phyloP scores from a whole-genome alignment of 2,797 vertebrate genomes.

The Xenops minutus region DNA sequence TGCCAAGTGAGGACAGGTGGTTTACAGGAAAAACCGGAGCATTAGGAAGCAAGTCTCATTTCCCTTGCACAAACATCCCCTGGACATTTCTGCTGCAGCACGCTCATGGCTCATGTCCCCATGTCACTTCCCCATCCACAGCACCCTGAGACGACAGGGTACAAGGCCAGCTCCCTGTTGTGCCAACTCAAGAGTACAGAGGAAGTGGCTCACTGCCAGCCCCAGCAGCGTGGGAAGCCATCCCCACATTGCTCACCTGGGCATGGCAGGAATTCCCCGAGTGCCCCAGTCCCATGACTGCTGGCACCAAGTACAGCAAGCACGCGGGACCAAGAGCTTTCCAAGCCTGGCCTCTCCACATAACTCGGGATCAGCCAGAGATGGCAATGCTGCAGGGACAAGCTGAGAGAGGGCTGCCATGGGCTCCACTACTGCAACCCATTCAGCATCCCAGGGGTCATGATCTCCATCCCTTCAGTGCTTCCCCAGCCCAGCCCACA shows the following conservation, averaged over 20 bases:
- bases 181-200: neutral
- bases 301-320: neutral
- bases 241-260: neutral
- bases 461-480: neutral
- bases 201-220: neutral
- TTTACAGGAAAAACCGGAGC: neutral
- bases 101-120: neutral
- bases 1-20: neutral
- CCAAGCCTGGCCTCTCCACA: neutral
- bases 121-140: neutral
- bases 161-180: neutral
- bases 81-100: neutral
- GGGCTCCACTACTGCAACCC: rapidly evolving
- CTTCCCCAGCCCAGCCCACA: neutral
- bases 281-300: conserved; percentile 13
- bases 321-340: neutral
- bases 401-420: neutral
- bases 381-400: neutral
- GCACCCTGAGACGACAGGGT: neutral
- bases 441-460: neutral
- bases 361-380: neutral
- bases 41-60: neutral
- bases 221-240: neutral
- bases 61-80: neutral
- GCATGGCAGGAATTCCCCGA: conserved; percentile 6